Evolutionary conservation across 2,113 vertebrate genomes (phyloP).

Genomic region (Corythaixoides concolor): DNA sequence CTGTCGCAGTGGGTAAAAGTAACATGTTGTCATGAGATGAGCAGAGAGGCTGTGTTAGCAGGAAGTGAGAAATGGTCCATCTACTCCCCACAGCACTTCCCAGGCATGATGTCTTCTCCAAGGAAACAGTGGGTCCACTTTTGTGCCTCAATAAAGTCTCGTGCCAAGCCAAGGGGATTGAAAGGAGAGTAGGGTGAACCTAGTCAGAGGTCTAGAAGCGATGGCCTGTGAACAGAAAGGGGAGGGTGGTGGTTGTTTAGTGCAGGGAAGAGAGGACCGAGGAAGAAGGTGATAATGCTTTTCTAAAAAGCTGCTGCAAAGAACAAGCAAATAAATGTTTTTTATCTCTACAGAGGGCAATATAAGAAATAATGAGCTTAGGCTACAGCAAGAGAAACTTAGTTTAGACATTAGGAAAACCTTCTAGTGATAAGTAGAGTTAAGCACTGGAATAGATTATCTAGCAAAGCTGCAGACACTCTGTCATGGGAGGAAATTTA

Average conservation of each 20-base stretch:
- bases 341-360: not conserved
- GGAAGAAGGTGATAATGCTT: not conserved
- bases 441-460: not conserved
- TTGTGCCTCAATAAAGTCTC: rapidly evolving
- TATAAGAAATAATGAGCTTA: not conserved
- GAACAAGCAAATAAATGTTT: not conserved
- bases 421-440: not conserved
- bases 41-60: not conserved
- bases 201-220: not conserved
- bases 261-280: not conserved
- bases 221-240: not conserved
- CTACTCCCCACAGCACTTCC: not conserved
- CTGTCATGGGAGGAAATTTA: not conserved
- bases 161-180: not conserved
- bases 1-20: not conserved
- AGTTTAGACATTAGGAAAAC: not conserved
- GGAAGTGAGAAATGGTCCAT: not conserved
- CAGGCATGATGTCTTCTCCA: not conserved
- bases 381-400: not conserved
- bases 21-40: rapidly evolving
- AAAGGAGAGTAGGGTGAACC: not conserved
- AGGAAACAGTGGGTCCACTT: not conserved
- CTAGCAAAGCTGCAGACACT: not conserved
- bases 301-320: not conserved
- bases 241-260: not conserved